These are phyloP conservation scores for Crepidodera aurea DNA, from an alignment of 2,888 invertebrate genomes.

Conservation along the genomic window DNA sequence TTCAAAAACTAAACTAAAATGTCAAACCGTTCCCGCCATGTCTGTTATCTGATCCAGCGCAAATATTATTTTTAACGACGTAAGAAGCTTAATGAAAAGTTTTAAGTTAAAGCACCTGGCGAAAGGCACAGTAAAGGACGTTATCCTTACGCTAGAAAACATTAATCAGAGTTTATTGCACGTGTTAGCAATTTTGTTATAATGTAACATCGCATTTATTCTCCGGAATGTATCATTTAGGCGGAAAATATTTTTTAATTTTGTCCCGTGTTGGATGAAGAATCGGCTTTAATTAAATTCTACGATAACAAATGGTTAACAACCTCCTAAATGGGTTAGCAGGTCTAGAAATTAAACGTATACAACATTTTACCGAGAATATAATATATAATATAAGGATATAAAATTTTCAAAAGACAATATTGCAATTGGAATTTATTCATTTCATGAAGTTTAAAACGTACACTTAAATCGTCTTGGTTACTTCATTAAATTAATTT, in stretches of 20 bases:
- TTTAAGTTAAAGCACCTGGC: constrained; percentile 4
- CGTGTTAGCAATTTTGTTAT: constrained; percentile 23
- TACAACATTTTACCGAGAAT: neutral
- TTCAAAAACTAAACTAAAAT: no score
- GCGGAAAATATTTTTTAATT: constrained; percentile 20
- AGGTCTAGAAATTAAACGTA: neutral
- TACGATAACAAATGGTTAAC: neutral
- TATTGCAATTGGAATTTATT: no score
- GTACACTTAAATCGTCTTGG: no score
- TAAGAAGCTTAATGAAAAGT: neutral
- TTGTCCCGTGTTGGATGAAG: constrained; percentile 8
- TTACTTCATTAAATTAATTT: no score
- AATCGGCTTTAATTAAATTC: constrained; percentile 22
- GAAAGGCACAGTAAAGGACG: neutral
- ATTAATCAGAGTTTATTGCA: constrained; percentile 31
- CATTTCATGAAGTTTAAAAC: no score
- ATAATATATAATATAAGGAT: no score
- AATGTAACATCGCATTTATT: constrained; percentile 23
- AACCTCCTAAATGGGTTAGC: neutral
- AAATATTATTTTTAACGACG: neutral
- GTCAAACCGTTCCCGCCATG: neutral
- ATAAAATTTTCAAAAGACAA: no score
- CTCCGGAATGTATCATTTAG: constrained; percentile 19
- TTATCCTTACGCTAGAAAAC: constrained; percentile 20
- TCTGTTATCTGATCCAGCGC: neutral